These are phyloP conservation scores for Grapholita molesta DNA, from an alignment of 1,140 invertebrate species.

Conservation along the genomic window DNA sequence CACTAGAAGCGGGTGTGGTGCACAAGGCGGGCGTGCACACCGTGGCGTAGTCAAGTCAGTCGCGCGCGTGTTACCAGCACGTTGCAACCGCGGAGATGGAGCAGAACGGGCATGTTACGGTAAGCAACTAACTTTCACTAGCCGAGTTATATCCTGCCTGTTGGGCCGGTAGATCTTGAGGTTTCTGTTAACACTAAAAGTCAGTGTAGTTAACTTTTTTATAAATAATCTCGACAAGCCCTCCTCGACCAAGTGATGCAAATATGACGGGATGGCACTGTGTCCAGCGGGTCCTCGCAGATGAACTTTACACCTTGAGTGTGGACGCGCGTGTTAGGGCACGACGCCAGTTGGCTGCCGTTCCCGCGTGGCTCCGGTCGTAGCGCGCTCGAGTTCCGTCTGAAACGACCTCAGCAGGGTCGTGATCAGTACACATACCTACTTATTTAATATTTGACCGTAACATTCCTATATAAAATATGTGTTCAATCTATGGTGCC, in stretches of 20 bases:
- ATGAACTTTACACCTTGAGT: constrained; percentile 26
- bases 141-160: too few relatives aligned
- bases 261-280: not conserved
- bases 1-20: constrained; percentile 44
- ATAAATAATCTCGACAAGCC: too few relatives aligned
- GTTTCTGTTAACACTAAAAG: too few relatives aligned
- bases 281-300: not conserved
- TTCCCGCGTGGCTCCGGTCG: constrained; percentile 51
- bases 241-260: not conserved
- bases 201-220: too few relatives aligned
- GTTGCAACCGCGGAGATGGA: constrained; percentile 29
- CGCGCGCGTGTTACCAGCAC: constrained; percentile 32
- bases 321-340: constrained; percentile 48
- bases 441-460: not conserved
- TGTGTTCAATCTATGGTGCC: not conserved
- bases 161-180: too few relatives aligned
- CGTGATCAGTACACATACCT: constrained; percentile 18
- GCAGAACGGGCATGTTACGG: constrained; percentile 29
- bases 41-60: constrained; percentile 27
- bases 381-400: constrained; percentile 36
- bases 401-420: constrained; percentile 37
- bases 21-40: constrained; percentile 31
- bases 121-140: constrained; percentile 27
- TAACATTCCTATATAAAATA: constrained; percentile 2
- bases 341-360: constrained; percentile 69